Percentiles rank a stretch among this genome's conserved stretches.
Conservation (phyloP, 2,113 vertebrate species). For the mouse (Mus musculus) region GRCm39 chr3:117025501-117026000, state of each 20-base stretch:
- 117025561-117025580: constrained; percentile 1
- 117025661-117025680: constrained; percentile 25
- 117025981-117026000: background rate
- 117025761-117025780: background rate
- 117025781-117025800: background rate
- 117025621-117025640: background rate
- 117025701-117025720: background rate
- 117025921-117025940: background rate
- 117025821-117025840: constrained; percentile 9
- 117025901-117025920: background rate
- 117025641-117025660: background rate
- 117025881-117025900: background rate
- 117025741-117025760: background rate
- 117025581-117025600: background rate
- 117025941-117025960: background rate
- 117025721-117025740: background rate
- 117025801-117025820: background rate
- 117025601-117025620: constrained; percentile 23
- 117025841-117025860: background rate
- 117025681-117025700: background rate
- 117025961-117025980: background rate
- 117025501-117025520: background rate
- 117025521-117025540: constrained; percentile 41
- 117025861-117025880: background rate
- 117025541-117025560: background rate